Evolutionary conservation across 2,797 vertebrate genomes (phyloP), one percentile per base, ranked within the genome.

Genomic region (Pangasius krempfi): DNA sequence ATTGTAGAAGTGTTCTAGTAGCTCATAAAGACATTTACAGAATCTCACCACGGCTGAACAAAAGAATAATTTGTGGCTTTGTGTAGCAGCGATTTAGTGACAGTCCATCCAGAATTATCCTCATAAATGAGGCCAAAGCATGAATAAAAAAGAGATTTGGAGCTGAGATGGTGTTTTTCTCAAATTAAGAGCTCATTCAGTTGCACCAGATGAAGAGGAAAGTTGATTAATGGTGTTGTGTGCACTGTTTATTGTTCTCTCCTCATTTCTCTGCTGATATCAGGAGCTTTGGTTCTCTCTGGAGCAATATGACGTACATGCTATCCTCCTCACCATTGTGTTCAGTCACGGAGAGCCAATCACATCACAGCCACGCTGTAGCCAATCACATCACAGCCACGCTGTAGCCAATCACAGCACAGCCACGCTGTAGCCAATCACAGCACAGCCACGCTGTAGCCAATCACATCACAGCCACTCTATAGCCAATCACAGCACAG

Each of bases 61-160:
- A 80, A 60, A 47, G 52, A 62, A 84, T 22, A 14, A 75, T 82
- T 75, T 84, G 68, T 47, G 30, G 47, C 78, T 83, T 83, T 70
- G 20, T 70, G 33, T 16, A 75, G 40, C 54, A 58, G 80, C n/a
- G 62, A 52, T 62, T 64, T 75, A 62, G 64, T 68, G 33, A 50
- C 56, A 66, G 54, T 60, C 80, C 62, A 37, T 73, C 37, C 79
- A 33, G 25, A 83, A n/a, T 27, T 47, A 14, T 73, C 18, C 54
- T n/a, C 9, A 37, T 30, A 75, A 88, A 84, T 40, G 62, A 87
- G 86, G 82, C 40, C 4, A 30, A n/a, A 50, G 14, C n/a, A 47
- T 84, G 62, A 84, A 64, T 30, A 50, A 47, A 68, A 47, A 25
- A 82, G 80, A 64, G 40, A 83, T 83, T 64, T 64, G 80, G 30